Base-by-base conservation (phyloP, 2,113 vertebrate genomes). In the Acanthisitta chloris region DNA sequence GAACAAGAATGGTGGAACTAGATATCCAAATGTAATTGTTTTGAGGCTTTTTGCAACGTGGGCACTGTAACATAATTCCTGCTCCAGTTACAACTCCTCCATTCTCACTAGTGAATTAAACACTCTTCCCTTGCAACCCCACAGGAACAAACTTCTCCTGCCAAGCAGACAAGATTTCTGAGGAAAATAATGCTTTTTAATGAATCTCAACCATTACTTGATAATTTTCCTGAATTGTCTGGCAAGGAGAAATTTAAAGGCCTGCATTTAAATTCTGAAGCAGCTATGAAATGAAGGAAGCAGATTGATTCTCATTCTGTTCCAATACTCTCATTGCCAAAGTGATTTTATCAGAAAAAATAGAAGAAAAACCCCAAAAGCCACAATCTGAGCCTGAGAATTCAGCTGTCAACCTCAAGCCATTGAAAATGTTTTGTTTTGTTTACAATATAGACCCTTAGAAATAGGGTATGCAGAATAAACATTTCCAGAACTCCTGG, bases 251-350 rank as follows among this genome's bases (percentile, higher is more conserved):
- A 76, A 82, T 89, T 95, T 90, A 86, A 80, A 84, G 61, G n/a
- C 51, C 54, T 84, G 46, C 69, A 58, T 96, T 89, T 86, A 88
- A 93, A 93, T 90, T 90, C 74, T 3, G 5, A 64, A 95, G 64
- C 29, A 40, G 76, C 52, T 77, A 88, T 20, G 48, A 86, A 96
- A 94, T 48, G 85, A 86, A 92, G 67, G 88, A 96, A 91, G 72
- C 82, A 94, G 90, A 96, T 74, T 96, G 90, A 95, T 96, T 93
- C 74, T 74, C 92, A 96, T 96, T 93, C 92, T 96, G 96, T 80
- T 92, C 67, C 43, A 40, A 21, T 71, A 40, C 10, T 90, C 24
- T 49, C 79, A 88, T 88, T 93, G 94, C 94, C 96, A 97, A 96
- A 90, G 67, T 69, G 78, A 71, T 86, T 77, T 86, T 93, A 54